Evolutionary conservation across 2,113 vertebrate species (phyloP), one percentile per base, ranked within the genome.

Genomic region (Nansenia antarctica): DNA sequence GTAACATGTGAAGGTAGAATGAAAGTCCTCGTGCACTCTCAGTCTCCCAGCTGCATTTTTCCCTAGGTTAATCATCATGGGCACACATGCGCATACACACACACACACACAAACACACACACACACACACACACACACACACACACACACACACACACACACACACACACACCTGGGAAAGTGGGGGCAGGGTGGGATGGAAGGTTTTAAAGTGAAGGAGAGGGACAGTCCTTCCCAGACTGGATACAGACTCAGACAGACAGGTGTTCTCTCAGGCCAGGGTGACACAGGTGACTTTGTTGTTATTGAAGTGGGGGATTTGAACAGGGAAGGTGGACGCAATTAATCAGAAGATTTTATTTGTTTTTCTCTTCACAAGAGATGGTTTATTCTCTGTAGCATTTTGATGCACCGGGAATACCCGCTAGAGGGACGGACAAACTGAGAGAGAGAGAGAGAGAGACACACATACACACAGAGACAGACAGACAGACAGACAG

Each of bases 191-290:
- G 24, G 29, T 52, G 54, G 34, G 39, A 45, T 57, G 35, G 54
- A 65, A 39, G 58, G 30, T 37, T 20, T 26, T 74, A 59, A 72
- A 69, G 57, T 31, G 65, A 20, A 64, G 73, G 68, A 77, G 52
- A 70, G 18, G 3, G 61, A 45, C 3, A 9, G 77, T 75, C 74
- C 80, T 77, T 70, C 84, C 82, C 78, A 71, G 22, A 37, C 67
- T 14, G 14, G 45, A 39, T 24, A 71, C 70, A 58, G 9, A 42
- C 27, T 31, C 12, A 14, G 34, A n/a, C 22, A 49, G 18, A 42
- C 6, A 18, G 3, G 15, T 47, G 45, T 47, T 47, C 15, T 47
- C 20, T 47, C 20, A n/a, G n/a, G 14, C 45, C 7, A 49, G 20
- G n/a, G 20, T 15, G n/a, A n/a, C n/a, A n/a, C n/a, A n/a, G n/a